These are phyloP conservation scores for Pegoplata infirma DNA, from an alignment of 2,888 invertebrate species.

Conservation along the genomic window DNA sequence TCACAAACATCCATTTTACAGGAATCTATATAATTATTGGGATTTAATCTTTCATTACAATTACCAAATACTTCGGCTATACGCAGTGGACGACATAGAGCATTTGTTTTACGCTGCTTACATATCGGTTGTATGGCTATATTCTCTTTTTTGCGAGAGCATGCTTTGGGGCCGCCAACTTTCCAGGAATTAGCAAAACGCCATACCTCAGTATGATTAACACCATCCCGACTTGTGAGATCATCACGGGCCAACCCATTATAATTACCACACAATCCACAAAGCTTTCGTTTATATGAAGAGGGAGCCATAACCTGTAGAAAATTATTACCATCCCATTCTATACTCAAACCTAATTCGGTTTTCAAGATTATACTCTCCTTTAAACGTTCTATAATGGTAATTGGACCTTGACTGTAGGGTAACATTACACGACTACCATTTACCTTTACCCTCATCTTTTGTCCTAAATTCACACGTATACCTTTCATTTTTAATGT, in stretches of 20 bases:
- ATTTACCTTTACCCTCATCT: slow-evolving; percentile 91
- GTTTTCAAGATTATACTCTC: slow-evolving; percentile 85
- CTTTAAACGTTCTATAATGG: slow-evolving; percentile 81
- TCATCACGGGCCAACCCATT: slow-evolving; percentile 93
- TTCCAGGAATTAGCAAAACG: slow-evolving; percentile 94
- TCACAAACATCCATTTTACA: slow-evolving; percentile 94
- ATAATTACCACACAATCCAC: slow-evolving; percentile 97
- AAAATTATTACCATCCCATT: slow-evolving; percentile 96
- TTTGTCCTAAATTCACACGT: slow-evolving; percentile 91
- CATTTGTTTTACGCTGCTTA: slow-evolving; percentile 79
- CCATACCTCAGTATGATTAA: slow-evolving; percentile 81
- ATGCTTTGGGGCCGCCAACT: slow-evolving; percentile 88
- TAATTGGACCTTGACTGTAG: slow-evolving; percentile 80
- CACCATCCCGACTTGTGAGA: slow-evolving; percentile 85
- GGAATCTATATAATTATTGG: slow-evolving; percentile 89
- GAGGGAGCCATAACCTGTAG: slow-evolving; percentile 90
- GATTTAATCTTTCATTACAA: slow-evolving; percentile 89
- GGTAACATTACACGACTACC: slow-evolving; percentile 87
- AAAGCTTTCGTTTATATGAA: slow-evolving; percentile 86
- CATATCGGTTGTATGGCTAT: slow-evolving; percentile 79
- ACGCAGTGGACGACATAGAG: slow-evolving; percentile 80
- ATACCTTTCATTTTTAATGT: slow-evolving; percentile 86
- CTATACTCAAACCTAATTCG: slow-evolving; percentile 87
- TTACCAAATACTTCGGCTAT: slow-evolving; percentile 82
- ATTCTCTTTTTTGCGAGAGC: slow-evolving; percentile 81